These are phyloP conservation scores for Oncorhynchus gorbuscha DNA, from an alignment of 2,113 vertebrate species.

Conservation along the genomic window DNA sequence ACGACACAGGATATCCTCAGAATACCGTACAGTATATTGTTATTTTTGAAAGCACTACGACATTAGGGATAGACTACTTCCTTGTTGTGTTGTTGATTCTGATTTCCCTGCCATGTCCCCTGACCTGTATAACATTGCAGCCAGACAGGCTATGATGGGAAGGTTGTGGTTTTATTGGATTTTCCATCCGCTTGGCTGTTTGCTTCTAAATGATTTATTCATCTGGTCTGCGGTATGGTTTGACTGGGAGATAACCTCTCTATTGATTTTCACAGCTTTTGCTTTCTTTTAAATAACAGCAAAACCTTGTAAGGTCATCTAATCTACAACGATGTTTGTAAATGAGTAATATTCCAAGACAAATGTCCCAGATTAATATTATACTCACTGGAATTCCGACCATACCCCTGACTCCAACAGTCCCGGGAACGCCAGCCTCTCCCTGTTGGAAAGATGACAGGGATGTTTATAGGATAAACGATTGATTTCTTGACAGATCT, in stretches of 20 bases:
- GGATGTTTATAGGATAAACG: not conserved
- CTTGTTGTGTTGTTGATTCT: not conserved
- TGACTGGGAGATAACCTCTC: not conserved
- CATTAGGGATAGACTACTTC: not conserved
- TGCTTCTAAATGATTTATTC: conserved; percentile 16
- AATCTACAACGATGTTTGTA: not conserved
- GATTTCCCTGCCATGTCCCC: not conserved
- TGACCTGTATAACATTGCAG: conserved; percentile 2
- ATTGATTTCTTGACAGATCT: not conserved
- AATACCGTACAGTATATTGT: too few relatives aligned
- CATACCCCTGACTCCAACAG: conserved; percentile 70
- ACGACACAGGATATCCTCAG: too few relatives aligned
- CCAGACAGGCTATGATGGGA: not conserved
- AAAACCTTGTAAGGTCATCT: not conserved
- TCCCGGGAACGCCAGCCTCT: conserved; percentile 68
- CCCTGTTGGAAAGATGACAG: conserved; percentile 59
- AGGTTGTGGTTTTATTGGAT: conserved; percentile 1
- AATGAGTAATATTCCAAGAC: not conserved
- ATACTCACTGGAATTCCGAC: conserved; percentile 78
- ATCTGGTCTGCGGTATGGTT: not conserved
- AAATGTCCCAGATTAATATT: not conserved
- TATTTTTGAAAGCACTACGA: too few relatives aligned
- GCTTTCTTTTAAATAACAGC: not conserved
- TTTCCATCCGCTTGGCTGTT: not conserved
- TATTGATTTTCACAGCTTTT: conserved; percentile 6